Base-by-base conservation (phyloP, 1,140 invertebrate genomes). In the Pissodes strobi region DNA sequence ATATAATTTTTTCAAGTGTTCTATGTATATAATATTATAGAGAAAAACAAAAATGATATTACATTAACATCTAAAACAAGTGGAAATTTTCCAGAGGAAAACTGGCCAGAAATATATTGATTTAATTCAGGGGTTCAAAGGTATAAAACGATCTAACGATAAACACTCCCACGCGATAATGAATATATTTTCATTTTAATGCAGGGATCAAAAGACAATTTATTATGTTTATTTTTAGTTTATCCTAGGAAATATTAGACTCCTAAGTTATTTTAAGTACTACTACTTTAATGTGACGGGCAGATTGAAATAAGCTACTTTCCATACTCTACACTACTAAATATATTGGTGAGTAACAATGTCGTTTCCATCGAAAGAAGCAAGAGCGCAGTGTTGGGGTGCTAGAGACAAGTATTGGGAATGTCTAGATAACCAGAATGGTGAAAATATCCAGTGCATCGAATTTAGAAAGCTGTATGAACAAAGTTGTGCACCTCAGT, bases 341-440 rank as follows among this genome's bases (percentile, higher is more conserved):
- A n/a, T n/a, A n/a, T n/a, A 57, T 9, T 41, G 22, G 34, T 48
- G 19, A 21, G 15, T 15, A 30, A 64, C 51, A 22, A 94, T 93
- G 91, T 91, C 90, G 72, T 94, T 92, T 79, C 90, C 91, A 48
- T 86, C 82, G 70, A 95, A 92, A 85, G 84, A 87, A 67, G 86
- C 91, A 74, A 84, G 95, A 69, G 79, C 87, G 74, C 83, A 81
- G 72, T 97, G 95, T 80, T 97, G 94, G 93, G 80, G 81, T 66
- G 83, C 88, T 60, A 84, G 92, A 72, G 94, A 97, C 81, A 81
- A 84, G 39, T 96, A 93, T 78, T 97, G 93, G 93, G 86, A 90
- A 68, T 97, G 95, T 81, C 80, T 97, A 58, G 91, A 94, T 78
- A 76, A 70, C 71, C 71, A 71, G 62, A 79, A 80, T 66, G 77